These are phyloP conservation scores for Poeciliopsis turrubarensis DNA, from an alignment of 2,113 vertebrate genomes.

Conservation along the genomic window DNA sequence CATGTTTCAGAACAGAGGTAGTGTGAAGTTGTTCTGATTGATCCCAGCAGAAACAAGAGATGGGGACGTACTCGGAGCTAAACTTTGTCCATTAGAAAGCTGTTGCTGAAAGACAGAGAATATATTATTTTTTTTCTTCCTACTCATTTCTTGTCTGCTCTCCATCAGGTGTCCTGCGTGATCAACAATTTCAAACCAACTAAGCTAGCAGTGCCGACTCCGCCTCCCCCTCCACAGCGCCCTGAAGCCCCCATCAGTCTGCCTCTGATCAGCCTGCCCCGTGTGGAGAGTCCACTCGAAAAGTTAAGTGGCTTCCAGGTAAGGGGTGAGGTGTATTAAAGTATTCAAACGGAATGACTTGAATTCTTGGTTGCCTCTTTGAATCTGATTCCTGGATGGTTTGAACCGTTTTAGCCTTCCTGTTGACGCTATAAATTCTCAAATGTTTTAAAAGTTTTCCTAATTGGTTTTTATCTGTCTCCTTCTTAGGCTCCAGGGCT, in stretches of 20 bases:
- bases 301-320: constrained; percentile 94
- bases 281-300: constrained; percentile 88
- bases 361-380: not conserved
- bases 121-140: not conserved
- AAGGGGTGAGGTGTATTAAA: constrained; percentile 74
- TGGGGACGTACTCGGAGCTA: not conserved
- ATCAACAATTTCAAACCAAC: constrained; percentile 82
- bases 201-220: constrained; percentile 32
- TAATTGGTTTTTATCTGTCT: constrained; percentile 6
- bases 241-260: constrained; percentile 74
- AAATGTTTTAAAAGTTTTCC: not conserved
- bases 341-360: not conserved
- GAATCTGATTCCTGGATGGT: not conserved
- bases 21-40: constrained; percentile 33
- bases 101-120: not conserved
- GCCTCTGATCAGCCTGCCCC: constrained; percentile 80
- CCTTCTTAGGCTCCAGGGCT: constrained; percentile 82
- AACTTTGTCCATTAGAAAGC: not conserved
- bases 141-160: constrained; percentile 6
- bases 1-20: not conserved
- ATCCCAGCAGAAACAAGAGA: not conserved
- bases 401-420: not conserved
- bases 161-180: constrained; percentile 79
- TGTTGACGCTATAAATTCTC: too few species aligned
- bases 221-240: constrained; percentile 35